These are phyloP conservation scores for Nibea coibor DNA, from an alignment of 2,113 vertebrate genomes.

Conservation along the genomic window DNA sequence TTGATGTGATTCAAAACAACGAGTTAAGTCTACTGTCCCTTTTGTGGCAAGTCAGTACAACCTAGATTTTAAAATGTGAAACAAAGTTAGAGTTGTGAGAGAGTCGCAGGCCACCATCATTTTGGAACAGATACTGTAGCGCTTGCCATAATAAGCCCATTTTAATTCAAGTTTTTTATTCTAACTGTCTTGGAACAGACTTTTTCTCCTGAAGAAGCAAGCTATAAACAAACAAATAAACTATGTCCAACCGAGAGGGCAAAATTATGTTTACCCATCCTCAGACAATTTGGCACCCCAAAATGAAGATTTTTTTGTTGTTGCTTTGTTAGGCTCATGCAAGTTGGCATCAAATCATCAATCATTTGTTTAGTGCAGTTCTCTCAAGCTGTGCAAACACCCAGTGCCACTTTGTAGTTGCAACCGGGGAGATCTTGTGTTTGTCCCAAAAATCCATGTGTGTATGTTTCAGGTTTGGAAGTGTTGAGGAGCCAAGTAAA, in stretches of 20 bases:
- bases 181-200: slow-evolving; percentile 30
- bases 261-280: slow-evolving; percentile 55
- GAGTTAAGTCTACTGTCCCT: slow-evolving; percentile 8
- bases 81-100: background rate
- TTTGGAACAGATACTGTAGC: slow-evolving; percentile 11
- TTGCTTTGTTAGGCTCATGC: slow-evolving; percentile 46
- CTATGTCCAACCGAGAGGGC: slow-evolving; percentile 45
- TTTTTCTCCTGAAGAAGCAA: slow-evolving; percentile 39
- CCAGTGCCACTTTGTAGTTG: slow-evolving; percentile 58
- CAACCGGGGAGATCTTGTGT: slow-evolving; percentile 58
- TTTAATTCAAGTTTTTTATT: slow-evolving; percentile 44
- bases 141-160: slow-evolving; percentile 27
- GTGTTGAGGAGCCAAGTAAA: slow-evolving; percentile 59
- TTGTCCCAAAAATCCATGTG: slow-evolving; percentile 53
- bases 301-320: slow-evolving; percentile 34
- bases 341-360: slow-evolving; percentile 55
- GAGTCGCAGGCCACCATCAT: slow-evolving; percentile 5
- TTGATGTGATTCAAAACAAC: slow-evolving; percentile 42
- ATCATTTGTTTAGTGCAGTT: slow-evolving; percentile 48
- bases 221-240: slow-evolving; percentile 56
- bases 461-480: slow-evolving; percentile 60
- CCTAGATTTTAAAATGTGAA: background rate
- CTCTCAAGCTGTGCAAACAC: slow-evolving; percentile 72
- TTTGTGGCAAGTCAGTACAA: slow-evolving; percentile 1
- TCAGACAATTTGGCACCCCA: slow-evolving; percentile 54